Base-by-base conservation (phyloP, 2,888 invertebrate species). In the Thymelicus sylvestris region DNA sequence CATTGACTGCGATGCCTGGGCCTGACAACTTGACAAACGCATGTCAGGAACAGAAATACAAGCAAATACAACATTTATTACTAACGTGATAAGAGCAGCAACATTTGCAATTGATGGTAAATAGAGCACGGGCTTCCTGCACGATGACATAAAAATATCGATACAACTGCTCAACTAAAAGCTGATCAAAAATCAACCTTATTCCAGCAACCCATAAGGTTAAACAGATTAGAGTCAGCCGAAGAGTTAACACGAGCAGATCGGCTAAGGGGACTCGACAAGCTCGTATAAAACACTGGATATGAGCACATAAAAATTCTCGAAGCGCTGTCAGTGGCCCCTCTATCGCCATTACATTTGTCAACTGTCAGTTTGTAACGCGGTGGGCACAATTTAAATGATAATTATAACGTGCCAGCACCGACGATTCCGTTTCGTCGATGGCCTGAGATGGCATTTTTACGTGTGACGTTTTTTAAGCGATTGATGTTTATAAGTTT, bases 241-340 rank as follows among this genome's bases (percentile, higher is more conserved):
- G 69, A 38, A 64, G n/a, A 6, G 38, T 5, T n/a, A 69, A 61
- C 60, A 31, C 19, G 19, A 31, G n/a, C 48, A 48, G 57, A 55
- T 13, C 44, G 80, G 77, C 85, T 86, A 89, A 89, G 86, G 87
- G 88, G 88, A 88, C 86, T 82, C 88, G 86, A 88, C 90, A 88
- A 78, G 89, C 79, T 87, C 89, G 83, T 91, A 90, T 91, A 91
- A 91, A 91, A 91, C 86, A 86, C 84, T 92, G 87, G 90, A 91
- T 92, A 93, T 92, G 92, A 90, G 92, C 82, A 85, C 90, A 92
- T 92, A 93, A 92, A 93, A 93, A 93, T 92, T 92, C 91, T 90
- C 87, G 83, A 86, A 87, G 86, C 86, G 90, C 86, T 87, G 89
- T 88, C 90, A 87, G 80, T 85, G 83, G 81, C 84, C 86, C 85